Conservation (phyloP, 1,140 invertebrate species). For the Lamellibrachia luymesi region DNA sequence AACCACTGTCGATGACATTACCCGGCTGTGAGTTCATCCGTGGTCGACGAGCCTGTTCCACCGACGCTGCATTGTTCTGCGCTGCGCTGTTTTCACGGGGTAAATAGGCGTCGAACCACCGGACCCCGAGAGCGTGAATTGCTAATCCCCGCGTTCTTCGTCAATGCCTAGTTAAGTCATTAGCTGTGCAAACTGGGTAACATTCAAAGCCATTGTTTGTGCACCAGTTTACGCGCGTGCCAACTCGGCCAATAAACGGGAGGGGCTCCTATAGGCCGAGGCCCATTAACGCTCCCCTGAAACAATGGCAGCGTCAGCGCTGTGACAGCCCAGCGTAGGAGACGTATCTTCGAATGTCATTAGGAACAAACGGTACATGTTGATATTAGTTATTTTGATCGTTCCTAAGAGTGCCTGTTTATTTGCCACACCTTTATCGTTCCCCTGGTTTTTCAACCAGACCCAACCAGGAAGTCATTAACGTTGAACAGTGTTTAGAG, state of each 20-base stretch:
- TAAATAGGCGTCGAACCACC: neutral
- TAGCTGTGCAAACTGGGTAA: neutral
- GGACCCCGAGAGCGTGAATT: neutral
- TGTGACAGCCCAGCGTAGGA: neutral
- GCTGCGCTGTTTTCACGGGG: neutral
- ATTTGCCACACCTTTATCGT: neutral
- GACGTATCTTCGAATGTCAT: neutral
- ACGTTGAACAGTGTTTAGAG: neutral
- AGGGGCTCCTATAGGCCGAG: neutral
- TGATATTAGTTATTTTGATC: neutral
- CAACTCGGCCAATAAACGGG: neutral
- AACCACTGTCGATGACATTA: neutral
- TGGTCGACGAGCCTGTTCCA: neutral
- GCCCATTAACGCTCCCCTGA: neutral
- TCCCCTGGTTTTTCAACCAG: neutral
- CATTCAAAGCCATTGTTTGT: neutral
- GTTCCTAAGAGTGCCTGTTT: neutral
- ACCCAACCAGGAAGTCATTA: neutral
- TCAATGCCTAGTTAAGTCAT: constrained; percentile 5
- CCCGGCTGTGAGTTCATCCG: neutral
- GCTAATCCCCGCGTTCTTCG: neutral
- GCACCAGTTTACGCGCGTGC: neutral
- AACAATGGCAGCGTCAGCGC: neutral
- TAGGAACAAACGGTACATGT: neutral
- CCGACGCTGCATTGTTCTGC: neutral